Conservation (phyloP, 2,888 invertebrate genomes). For the Therioaphis trifolii region DNA sequence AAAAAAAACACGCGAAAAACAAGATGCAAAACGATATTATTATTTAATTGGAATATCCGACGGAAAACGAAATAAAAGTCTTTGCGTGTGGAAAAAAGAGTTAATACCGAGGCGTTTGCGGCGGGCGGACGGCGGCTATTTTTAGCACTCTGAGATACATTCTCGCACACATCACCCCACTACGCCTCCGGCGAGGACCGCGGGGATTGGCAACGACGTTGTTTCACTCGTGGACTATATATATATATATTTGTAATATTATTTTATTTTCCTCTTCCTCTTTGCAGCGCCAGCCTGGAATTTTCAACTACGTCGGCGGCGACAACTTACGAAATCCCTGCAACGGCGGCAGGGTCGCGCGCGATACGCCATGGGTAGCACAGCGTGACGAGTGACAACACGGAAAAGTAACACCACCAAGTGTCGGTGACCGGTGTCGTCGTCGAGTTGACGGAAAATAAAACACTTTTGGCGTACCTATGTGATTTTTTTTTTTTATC, state of each 20-base stretch:
- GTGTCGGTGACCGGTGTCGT: neutral
- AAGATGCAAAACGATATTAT: neutral
- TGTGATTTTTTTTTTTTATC: neutral
- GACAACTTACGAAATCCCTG: neutral
- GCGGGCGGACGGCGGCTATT: conserved; percentile 47
- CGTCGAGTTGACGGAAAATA: neutral
- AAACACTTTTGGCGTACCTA: neutral
- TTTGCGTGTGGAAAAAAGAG: conserved; percentile 47
- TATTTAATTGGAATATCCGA: conserved; percentile 31
- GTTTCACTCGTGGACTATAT: conserved; percentile 13
- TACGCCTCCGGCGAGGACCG: neutral
- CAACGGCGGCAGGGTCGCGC: conserved; percentile 16
- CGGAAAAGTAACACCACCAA: neutral
- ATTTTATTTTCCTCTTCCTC: conserved; percentile 48
- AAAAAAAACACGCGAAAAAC: neutral
- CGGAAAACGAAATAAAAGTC: conserved; percentile 36
- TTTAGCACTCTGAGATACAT: conserved; percentile 57
- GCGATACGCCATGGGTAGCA: conserved; percentile 45
- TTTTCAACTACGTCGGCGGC: conserved; percentile 12
- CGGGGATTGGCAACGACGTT: conserved; percentile 37
- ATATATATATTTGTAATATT: conserved; percentile 42
- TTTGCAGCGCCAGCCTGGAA: conserved; percentile 19
- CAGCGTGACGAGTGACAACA: too few relatives aligned
- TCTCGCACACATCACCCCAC: conserved; percentile 49
- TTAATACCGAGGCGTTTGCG: conserved; percentile 15